Base-by-base conservation (phyloP, 2,797 vertebrate species). In the Epinephelus awoara region DNA sequence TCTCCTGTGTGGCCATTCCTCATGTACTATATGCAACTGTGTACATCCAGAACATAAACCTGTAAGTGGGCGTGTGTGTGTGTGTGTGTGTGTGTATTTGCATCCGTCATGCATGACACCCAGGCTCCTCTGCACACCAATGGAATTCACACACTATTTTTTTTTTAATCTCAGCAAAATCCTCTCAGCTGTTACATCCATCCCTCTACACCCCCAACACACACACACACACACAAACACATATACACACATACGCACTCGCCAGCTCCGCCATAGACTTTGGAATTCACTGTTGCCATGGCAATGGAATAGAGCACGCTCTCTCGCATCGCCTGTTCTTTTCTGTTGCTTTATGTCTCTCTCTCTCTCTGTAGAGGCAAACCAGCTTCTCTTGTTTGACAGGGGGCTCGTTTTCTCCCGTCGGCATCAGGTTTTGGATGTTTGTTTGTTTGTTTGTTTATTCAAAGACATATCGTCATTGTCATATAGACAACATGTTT, bases 231-330 rank as follows among this genome's bases (percentile, higher is more conserved):
- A 69, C 46, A 62, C 29, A 61, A 66, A 65, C 61, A 71, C 65
- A 61, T 8, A 68, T 56, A 64, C 52, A 52, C 75, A 66, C 54
- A 64, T 72, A 72, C 59, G 21, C 80, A 51, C 86, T 88, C 77
- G 6, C 77, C 80, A 90, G 88, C 90, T 95, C 88, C 90, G 83
- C 90, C 91, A 78, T 89, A 93, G 90, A 94, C 93, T 94, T 94
- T 90, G 91, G 93, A 95, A 94, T 92, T 90, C 93, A 86, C 93
- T 95, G 94, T 96, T 96, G 94, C 95, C 94, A 95, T 95, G 94
- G 93, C 56, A 51, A 96, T 88, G 85, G 88, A 84, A 89, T 73
- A 87, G 92, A 91, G 86, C 93, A 94, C 91, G 79, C 93, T 95
- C 93, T 90, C 87, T 93, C 29, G 44, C 87, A 82, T 90, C 79